Base-by-base conservation (phyloP, 1,140 invertebrate genomes). In the Neodiprion lecontei region DNA sequence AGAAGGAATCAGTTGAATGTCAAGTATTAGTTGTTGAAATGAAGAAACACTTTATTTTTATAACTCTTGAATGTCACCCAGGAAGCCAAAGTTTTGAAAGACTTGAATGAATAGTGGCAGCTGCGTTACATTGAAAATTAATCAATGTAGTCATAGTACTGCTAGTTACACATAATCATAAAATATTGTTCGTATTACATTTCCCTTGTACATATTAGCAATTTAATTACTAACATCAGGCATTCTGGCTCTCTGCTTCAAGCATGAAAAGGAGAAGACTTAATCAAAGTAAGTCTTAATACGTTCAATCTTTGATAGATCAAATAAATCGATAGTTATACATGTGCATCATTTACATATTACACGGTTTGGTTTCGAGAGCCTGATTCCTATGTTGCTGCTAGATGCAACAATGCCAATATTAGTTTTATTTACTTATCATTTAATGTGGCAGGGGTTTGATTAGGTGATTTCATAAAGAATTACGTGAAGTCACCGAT, bases 141-240 rank as follows among this genome's bases (percentile, higher is more conserved):
- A 61, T 61, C 53, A 61, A 61, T 17, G 53, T 61, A 61, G 53
- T 61, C n/a, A 40, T 40, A 7, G 11, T 61, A 61, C 4, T 14
- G n/a, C 53, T 4, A 71, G 48, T 21, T 80, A 76, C 79, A 78
- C 66, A 79, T 83, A 80, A 83, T 77, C 76, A 75, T 82, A 67
- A 77, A 82, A 70, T 81, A 79, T 80, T 76, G 78, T 76, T 80
- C 77, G 75, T 83, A 78, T 77, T 79, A 78, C 72, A 71, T 61
- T 61, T 81, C 79, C 80, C 75, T 77, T 83, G 83, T 85, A 85
- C 80, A 85, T 85, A 85, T 82, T 84, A 83, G 75, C 76, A 76
- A 76, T 79, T 76, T 69, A 78, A 75, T 74, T 69, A 48, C 72
- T 78, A 40, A 40, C 69, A 69, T 79, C 75, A 72, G 69, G 72